Conservation (phyloP, 2,888 invertebrate species). For the Pteria penguin region DNA sequence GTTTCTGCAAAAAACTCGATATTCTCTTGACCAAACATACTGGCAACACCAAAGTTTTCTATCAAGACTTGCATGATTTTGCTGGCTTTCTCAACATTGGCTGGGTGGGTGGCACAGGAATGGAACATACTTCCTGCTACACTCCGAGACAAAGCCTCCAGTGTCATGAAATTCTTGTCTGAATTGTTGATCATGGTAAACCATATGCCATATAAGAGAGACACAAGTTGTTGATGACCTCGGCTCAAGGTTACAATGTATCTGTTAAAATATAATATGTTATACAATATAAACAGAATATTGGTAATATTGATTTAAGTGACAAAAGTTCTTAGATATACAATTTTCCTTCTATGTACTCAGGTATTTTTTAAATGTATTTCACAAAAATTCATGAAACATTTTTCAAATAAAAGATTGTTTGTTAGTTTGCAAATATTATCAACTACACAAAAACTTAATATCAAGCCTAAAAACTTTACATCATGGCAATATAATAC, state of each 20-base stretch:
- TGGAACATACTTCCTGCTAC: constrained; percentile 80
- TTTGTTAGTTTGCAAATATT: too few species aligned
- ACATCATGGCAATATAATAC: too few species aligned
- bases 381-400: too few species aligned
- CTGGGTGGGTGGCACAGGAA: constrained; percentile 77
- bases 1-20: constrained; percentile 78
- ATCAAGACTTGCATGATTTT: constrained; percentile 98
- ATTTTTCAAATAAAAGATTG: too few species aligned
- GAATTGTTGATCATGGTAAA: constrained; percentile 79
- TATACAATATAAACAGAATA: too few species aligned
- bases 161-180: constrained; percentile 79
- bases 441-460: too few species aligned
- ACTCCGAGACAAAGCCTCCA: constrained; percentile 79
- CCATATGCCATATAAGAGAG: constrained; percentile 96
- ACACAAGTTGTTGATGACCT: constrained; percentile 89
- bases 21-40: constrained; percentile 89
- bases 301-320: too few species aligned
- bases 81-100: constrained; percentile 85
- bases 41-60: constrained; percentile 96
- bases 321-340: too few species aligned
- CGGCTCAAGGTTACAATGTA: constrained; percentile 86
- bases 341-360: too few species aligned
- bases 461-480: too few species aligned
- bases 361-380: too few species aligned
- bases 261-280: constrained; percentile 82